A percentile compares a stretch with the other conserved stretches of the same genome.
Evolutionary conservation across 2,113 vertebrate species (phyloP).

Genomic region (Anser cygnoides): DNA sequence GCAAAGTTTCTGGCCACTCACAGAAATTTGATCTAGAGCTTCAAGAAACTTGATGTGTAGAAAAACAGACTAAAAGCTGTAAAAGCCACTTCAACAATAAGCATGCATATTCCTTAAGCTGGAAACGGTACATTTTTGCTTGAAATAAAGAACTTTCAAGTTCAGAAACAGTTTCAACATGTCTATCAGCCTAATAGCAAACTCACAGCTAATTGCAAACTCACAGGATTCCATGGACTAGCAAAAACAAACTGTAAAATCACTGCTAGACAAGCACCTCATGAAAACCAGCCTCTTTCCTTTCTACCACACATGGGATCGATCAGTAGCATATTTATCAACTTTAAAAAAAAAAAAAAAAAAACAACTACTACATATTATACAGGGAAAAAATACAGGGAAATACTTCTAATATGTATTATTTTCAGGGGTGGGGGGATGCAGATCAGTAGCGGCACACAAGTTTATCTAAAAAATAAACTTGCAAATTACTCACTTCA

Average conservation of each 20-base stretch:
- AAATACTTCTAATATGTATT: neutral
- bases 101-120: neutral
- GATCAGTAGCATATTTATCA: neutral
- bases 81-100: neutral
- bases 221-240: neutral
- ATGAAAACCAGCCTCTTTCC: neutral
- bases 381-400: neutral
- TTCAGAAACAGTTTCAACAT: neutral
- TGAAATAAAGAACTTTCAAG: neutral
- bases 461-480: neutral
- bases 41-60: neutral
- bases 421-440: neutral
- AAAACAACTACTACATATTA: too few species aligned
- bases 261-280: neutral
- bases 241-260: neutral
- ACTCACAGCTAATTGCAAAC: neutral
- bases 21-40: neutral
- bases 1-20: neutral
- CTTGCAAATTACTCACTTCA: neutral
- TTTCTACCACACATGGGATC: neutral
- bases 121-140: neutral
- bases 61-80: neutral
- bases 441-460: neutral
- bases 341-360: too few species aligned
- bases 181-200: neutral